These are phyloP conservation scores for Nylanderia fulva DNA, from an alignment of 1,140 invertebrate genomes.

Conservation along the genomic window DNA sequence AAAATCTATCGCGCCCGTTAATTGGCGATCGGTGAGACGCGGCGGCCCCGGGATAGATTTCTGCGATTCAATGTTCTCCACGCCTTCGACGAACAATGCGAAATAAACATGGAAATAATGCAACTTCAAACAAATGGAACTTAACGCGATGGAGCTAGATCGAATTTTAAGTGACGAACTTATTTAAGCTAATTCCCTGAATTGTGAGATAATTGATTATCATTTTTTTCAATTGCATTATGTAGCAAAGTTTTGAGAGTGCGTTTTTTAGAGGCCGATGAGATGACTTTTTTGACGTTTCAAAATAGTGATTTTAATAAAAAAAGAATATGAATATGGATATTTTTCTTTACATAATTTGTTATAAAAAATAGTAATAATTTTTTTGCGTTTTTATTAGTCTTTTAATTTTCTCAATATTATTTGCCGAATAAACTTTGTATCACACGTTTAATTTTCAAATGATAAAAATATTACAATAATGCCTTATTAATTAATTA, in stretches of 20 bases:
- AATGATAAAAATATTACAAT: background rate
- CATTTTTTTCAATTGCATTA: too few species aligned
- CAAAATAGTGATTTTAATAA: too few species aligned
- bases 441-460: background rate
- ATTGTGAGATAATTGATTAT: background rate
- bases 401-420: background rate
- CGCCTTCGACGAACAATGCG: background rate
- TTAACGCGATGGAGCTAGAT: too few species aligned
- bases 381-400: too few species aligned
- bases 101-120: background rate
- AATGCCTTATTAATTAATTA: too few species aligned
- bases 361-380: too few species aligned
- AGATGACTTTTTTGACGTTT: too few species aligned
- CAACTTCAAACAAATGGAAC: background rate
- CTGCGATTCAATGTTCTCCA: background rate
- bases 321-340: too few species aligned
- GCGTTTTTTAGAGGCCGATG: too few species aligned
- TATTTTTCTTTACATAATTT: background rate
- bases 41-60: background rate
- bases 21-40: conserved; percentile 35
- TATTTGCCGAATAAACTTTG: background rate
- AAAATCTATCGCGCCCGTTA: conserved; percentile 41
- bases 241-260: too few species aligned
- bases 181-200: background rate
- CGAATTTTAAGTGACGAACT: background rate